A percentile compares a stretch with the other conserved stretches of the same genome.
Evolutionary conservation across 2,113 vertebrate genomes (phyloP).

Genomic region (Nyctereutes procyonoides): DNA sequence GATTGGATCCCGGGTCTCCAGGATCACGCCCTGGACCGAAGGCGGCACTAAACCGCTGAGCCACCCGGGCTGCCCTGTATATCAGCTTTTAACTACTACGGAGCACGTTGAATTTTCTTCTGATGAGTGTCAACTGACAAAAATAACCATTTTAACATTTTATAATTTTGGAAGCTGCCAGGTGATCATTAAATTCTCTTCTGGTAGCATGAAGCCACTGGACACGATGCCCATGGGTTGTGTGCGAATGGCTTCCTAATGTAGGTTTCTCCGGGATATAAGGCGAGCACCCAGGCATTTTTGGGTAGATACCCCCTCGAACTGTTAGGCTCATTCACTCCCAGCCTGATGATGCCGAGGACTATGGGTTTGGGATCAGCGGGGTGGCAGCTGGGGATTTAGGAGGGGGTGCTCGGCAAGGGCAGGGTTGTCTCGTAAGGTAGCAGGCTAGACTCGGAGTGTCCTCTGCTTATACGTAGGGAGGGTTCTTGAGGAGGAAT

Average conservation of each 20-base stretch:
- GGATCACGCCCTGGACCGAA: no score
- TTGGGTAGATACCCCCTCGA: accelerated
- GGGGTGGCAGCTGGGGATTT: no score
- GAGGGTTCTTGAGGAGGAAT: not conserved
- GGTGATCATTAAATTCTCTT: not conserved
- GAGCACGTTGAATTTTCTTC: not conserved
- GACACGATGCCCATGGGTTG: not conserved
- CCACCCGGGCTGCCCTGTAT: not conserved
- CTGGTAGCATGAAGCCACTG: not conserved
- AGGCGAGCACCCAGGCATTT: not conserved
- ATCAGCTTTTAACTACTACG: not conserved
- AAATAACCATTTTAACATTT: not conserved
- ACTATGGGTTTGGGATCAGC: not conserved
- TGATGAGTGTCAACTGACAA: not conserved
- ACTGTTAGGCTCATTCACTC: not conserved
- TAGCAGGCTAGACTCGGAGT: no score
- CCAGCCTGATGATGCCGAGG: not conserved
- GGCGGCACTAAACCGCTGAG: no score
- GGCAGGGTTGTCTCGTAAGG: accelerated
- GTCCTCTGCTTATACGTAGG: not conserved
- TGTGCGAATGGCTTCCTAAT: not conserved
- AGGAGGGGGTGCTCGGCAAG: not conserved
- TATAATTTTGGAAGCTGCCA: not conserved
- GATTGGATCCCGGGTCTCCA: no score
- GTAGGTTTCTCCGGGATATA: not conserved